Evolutionary conservation across 2,888 invertebrate species (phyloP), one percentile per base, ranked within the genome.

Genomic region (Eristalis pertinax): DNA sequence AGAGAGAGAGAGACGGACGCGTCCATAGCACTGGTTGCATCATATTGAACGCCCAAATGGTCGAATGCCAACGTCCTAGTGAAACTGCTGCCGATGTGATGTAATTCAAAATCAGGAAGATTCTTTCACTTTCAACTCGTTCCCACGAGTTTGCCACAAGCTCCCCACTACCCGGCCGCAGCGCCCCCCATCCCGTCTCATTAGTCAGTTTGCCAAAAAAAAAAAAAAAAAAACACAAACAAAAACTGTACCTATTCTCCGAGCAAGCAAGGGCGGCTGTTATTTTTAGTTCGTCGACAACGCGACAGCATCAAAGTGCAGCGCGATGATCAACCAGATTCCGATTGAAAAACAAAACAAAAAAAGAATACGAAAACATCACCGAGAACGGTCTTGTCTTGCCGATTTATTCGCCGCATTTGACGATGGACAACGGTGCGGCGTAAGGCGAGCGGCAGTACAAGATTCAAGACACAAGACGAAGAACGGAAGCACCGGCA

Each of bases 1-100:
- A 19, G 32, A 22, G 62, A 63, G n/a, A n/a, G 1, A 50, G 35
- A 50, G 50, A 50, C 1, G 1, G n/a, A 15, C 7, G 13, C 8
- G 56, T 38, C 56, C 56, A 19, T 38, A 0, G 15, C 19, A n/a
- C 24, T 43, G 43, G 26, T 68, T 69, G 69, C 62, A 77, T 69
- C 35, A 76, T 22, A 41, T 68, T 41, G 58, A 15, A 43, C 19
- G 43, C 26, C 15, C 62, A 62, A 15, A n/a, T 60, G 13, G 15
- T 24, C 29, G 29, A 15, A 3, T 29, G 26, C 4, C 26, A 50
- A 32, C 19, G 11, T 10, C 64, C 38, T 26, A 11, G 29, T 64
- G 63, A 78, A 63, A 70, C 29, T 72, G 62, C 32, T 22, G 15
- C 43, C 69, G 62, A 67, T 13, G 41, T 78, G 70, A 78, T 70